phyloP scores from a whole-genome alignment of 1,140 invertebrate genomes.

The Drosophila orena region DNA sequence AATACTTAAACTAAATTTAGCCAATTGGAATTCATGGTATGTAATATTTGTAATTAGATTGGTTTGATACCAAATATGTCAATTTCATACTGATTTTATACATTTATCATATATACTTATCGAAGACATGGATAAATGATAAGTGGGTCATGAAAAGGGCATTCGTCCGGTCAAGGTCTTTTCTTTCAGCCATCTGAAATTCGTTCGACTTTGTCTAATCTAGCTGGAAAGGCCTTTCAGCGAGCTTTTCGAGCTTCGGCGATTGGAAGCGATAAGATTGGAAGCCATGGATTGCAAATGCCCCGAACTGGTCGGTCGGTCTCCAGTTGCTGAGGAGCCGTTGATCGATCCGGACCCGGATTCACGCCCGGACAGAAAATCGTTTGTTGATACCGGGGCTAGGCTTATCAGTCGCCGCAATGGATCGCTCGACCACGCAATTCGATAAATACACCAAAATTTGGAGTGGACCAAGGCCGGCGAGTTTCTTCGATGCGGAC shows the following conservation, averaged over 20 bases:
- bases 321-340: constrained; percentile 59
- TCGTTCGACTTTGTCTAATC: constrained; percentile 12
- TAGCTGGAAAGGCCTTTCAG: constrained; percentile 17
- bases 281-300: constrained; percentile 7
- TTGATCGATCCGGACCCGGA: constrained; percentile 33
- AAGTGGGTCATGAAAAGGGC: not conserved
- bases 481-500: constrained; percentile 76
- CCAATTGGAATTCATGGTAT: too few relatives aligned
- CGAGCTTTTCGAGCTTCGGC: constrained; percentile 43
- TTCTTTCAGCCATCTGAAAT: constrained; percentile 5
- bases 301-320: constrained; percentile 21
- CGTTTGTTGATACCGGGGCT: constrained; percentile 20
- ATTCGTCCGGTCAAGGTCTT: constrained; percentile 3
- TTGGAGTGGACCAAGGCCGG: constrained; percentile 80
- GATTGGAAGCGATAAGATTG: constrained; percentile 59
- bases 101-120: not conserved
- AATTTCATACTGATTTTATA: not conserved
- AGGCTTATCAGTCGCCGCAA: constrained; percentile 65
- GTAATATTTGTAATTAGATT: not conserved
- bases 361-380: constrained; percentile 19
- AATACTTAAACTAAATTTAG: too few relatives aligned
- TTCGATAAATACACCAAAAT: constrained; percentile 84
- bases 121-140: not conserved
- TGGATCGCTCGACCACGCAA: constrained; percentile 73
- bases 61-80: not conserved